Base-by-base conservation (phyloP, 2,797 vertebrate genomes). In the Pipistrellus kuhlii region DNA sequence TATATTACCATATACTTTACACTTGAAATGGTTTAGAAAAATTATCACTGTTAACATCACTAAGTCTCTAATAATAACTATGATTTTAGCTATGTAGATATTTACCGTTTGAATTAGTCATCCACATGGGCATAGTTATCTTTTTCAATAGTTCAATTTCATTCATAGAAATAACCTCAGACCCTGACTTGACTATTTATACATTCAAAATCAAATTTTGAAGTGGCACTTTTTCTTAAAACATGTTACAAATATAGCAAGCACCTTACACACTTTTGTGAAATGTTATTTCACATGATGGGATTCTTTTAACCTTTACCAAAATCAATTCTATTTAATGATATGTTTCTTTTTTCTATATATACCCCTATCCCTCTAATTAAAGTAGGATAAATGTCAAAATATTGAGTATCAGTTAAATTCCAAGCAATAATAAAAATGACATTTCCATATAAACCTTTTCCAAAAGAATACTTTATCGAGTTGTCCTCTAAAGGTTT, bases 381-480 rank as follows among this genome's bases (percentile, higher is more conserved):
- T 83, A 53, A 91, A 90, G 44, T 68, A 88, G 53, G 23, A 96
- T 71, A 89, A 51, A 95, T 68, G 32, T 85, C 77, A 89, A 96
- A 94, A 91, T 68, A 75, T 2, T 81, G 76, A 82, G 44, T 81
- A 86, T 85, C 89, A 95, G 71, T 68, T 68, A 94, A 93, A 71
- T 44, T 25, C 51, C 90, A 85, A 85, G 44, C 44, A 90, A 90
- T 88, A 94, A 94, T 44, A 90, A 94, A 94, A 90, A 92, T 48
- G 30, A 78, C 30, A 88, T 86, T 96, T 80, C 92, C 93, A 86
- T 6, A 92, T 51, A 90, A 95, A 35, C 35, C 68, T 91, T 94
- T 87, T 55, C 13, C 17, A 68, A 89, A 87, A 62, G 66, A 91
- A 92, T 73, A 20, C 8, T 84, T 41, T 38, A 23, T n/a, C 59